Conservation (phyloP, 2,797 vertebrate species). For the Clarias fuscus region DNA sequence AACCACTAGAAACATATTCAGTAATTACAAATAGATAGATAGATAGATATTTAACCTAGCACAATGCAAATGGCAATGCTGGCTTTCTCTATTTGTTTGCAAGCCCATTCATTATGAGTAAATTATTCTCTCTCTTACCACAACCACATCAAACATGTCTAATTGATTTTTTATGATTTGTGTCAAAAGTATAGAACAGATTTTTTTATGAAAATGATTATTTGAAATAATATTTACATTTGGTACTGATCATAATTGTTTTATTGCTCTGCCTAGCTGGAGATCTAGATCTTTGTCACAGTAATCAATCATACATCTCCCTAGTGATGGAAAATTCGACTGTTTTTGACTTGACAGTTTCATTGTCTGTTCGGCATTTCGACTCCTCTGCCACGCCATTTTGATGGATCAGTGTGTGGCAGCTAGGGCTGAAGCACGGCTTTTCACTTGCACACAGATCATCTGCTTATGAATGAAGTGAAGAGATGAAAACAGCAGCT, state of each 20-base stretch:
- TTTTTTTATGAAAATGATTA: neutral
- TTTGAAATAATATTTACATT: neutral
- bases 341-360: neutral
- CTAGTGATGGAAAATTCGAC: neutral
- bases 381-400: neutral
- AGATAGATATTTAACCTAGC: neutral
- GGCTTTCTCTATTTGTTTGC: neutral
- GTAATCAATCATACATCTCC: conserved; percentile 3
- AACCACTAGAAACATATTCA: neutral
- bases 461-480: conserved; percentile 15
- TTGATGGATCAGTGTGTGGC: conserved; percentile 1
- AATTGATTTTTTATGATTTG: no score
- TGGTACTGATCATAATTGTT: no score
- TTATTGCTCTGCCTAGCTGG: neutral
- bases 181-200: neutral
- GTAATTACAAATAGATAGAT: neutral
- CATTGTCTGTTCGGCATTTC: conserved; percentile 23
- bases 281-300: neutral
- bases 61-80: neutral
- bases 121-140: neutral
- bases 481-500: neutral
- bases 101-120: neutral
- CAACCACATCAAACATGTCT: no score
- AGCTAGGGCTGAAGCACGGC: neutral
- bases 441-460: neutral